Percentiles rank a stretch among this genome's conserved stretches.
phyloP scores from a whole-genome alignment of 1,140 invertebrate genomes.

The Solenopsis fugax region DNA sequence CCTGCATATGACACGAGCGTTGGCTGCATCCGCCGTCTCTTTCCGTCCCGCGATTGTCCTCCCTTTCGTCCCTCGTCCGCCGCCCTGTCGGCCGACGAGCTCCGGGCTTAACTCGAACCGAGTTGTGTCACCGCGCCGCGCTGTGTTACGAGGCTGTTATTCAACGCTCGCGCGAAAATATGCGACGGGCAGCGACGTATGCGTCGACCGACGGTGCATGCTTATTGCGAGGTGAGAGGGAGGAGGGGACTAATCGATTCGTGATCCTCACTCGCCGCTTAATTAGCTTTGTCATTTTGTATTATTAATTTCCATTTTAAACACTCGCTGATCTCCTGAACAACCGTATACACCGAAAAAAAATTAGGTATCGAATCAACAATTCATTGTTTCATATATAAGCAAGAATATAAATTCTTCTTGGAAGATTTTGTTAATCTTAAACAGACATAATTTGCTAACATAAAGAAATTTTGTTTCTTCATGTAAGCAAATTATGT shows the following conservation, averaged over 20 bases:
- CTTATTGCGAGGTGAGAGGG: background rate
- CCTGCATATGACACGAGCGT: constrained; percentile 63
- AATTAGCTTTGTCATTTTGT: background rate
- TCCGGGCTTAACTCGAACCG: constrained; percentile 46
- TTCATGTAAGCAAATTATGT: no score
- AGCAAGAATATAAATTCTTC: no score
- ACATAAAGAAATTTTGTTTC: no score
- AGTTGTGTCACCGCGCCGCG: constrained; percentile 71
- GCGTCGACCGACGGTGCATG: background rate
- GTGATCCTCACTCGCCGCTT: background rate
- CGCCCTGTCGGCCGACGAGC: constrained; percentile 57
- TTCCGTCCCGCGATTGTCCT: constrained; percentile 34
- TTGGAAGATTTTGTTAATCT: no score
- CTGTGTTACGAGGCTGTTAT: constrained; percentile 73
- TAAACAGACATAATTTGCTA: no score
- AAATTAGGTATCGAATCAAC: no score
- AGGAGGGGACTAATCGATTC: background rate
- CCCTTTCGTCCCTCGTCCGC: background rate
- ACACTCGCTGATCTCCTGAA: background rate
- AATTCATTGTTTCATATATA: no score
- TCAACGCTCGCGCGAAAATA: constrained; percentile 71
- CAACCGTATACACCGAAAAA: background rate
- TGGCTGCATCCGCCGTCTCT: constrained; percentile 31
- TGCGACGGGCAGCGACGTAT: constrained; percentile 47
- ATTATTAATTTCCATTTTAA: background rate